A percentile compares a stretch with the other conserved stretches of the same genome.
Evolutionary conservation across 2,888 invertebrate genomes (phyloP).

Genomic region (Scaptomyza caliginosa): DNA sequence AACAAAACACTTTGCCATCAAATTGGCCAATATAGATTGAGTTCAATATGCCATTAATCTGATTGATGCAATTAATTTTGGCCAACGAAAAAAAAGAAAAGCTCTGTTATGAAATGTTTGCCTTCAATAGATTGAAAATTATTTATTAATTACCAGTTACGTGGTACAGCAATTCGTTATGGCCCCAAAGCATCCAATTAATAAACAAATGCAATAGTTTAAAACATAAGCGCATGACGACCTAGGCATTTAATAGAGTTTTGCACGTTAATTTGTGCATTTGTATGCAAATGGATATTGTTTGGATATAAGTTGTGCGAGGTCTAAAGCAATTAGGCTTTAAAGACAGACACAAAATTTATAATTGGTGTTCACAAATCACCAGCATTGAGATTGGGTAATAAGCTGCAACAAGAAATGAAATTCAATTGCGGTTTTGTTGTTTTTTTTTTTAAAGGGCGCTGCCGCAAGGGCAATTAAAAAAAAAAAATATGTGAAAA

Average conservation of each 20-base stretch:
- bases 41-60: constrained; percentile 45
- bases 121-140: constrained; percentile 26
- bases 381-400: constrained; percentile 23
- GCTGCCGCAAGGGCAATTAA: constrained; percentile 45
- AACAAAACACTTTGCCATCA: constrained; percentile 10
- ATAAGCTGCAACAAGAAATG: constrained; percentile 24
- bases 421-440: constrained; percentile 17
- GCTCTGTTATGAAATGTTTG: constrained; percentile 38
- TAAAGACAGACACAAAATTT: constrained; percentile 12
- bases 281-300: constrained; percentile 64
- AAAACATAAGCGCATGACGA: not conserved
- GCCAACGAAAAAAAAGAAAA: constrained; percentile 18
- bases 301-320: constrained; percentile 21
- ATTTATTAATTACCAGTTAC: constrained; percentile 38
- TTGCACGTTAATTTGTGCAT: constrained; percentile 57
- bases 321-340: constrained; percentile 37
- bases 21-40: constrained; percentile 37
- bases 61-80: constrained; percentile 26
- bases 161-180: constrained; percentile 11
- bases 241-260: constrained; percentile 5
- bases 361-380: constrained; percentile 42
- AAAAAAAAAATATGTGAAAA: constrained; percentile 27
- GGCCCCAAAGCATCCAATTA: constrained; percentile 3
- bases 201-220: constrained; percentile 19
- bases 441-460: constrained; percentile 5